Percentiles rank a stretch among this genome's conserved stretches.
Conservation (phyloP, 1,140 invertebrate genomes). For the Apis mellifera region Amel_HAv3.1 CM009942.2:10993001-10993500, state of each 20-base stretch:
- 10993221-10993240: too few relatives aligned
- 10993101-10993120: background rate
- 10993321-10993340: conserved; percentile 17
- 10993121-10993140: background rate
- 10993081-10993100: conserved; percentile 39
- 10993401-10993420: conserved; percentile 72
- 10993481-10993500: conserved; percentile 53
- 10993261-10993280: background rate
- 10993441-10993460: conserved; percentile 76
- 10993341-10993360: background rate
- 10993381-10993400: conserved; percentile 76
- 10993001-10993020: background rate
- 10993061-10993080: conserved; percentile 4
- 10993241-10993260: background rate
- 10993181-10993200: too few relatives aligned
- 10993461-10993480: conserved; percentile 60
- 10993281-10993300: conserved; percentile 77
- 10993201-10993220: too few relatives aligned
- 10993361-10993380: background rate
- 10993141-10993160: too few relatives aligned
- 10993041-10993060: background rate
- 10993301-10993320: conserved; percentile 67
- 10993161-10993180: background rate
- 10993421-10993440: conserved; percentile 74
- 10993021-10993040: conserved; percentile 17